These are phyloP conservation scores for Platyura marginata DNA, from an alignment of 1,140 invertebrate genomes.

Conservation along the genomic window DNA sequence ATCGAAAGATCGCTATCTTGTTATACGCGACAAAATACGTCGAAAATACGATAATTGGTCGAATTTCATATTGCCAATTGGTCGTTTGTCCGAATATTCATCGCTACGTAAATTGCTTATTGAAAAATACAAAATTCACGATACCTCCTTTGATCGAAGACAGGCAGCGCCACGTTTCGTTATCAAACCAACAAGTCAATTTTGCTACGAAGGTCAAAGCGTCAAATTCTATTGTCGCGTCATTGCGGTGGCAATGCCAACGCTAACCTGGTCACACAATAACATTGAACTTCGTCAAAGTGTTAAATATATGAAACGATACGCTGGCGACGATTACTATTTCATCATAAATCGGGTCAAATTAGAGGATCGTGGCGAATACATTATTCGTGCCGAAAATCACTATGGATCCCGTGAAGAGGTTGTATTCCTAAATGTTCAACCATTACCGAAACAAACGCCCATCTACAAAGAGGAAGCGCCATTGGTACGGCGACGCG, in stretches of 20 bases:
- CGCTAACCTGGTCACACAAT: slow-evolving; percentile 89
- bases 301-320: slow-evolving; percentile 98
- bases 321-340: slow-evolving; percentile 88
- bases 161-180: slow-evolving; percentile 97
- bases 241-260: slow-evolving; percentile 83
- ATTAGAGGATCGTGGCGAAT: slow-evolving; percentile 89
- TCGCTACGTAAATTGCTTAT: slow-evolving; percentile 90
- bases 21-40: slow-evolving; percentile 72
- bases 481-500: slow-evolving; percentile 43
- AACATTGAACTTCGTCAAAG: slow-evolving; percentile 88
- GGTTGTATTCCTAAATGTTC: slow-evolving; percentile 92
- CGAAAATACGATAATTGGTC: slow-evolving; percentile 80
- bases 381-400: slow-evolving; percentile 93
- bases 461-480: slow-evolving; percentile 50
- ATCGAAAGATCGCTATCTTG: slow-evolving; percentile 62
- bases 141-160: slow-evolving; percentile 86
- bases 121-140: slow-evolving; percentile 93
- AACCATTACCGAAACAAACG: slow-evolving; percentile 69
- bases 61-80: slow-evolving; percentile 82
- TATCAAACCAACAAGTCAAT: slow-evolving; percentile 85
- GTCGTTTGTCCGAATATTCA: slow-evolving; percentile 90
- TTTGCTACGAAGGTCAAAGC: slow-evolving; percentile 92
- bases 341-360: slow-evolving; percentile 94
- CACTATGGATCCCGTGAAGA: slow-evolving; percentile 93
- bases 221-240: slow-evolving; percentile 95